Base-by-base conservation (phyloP, 1,140 invertebrate genomes). In the Battus philenor region DNA sequence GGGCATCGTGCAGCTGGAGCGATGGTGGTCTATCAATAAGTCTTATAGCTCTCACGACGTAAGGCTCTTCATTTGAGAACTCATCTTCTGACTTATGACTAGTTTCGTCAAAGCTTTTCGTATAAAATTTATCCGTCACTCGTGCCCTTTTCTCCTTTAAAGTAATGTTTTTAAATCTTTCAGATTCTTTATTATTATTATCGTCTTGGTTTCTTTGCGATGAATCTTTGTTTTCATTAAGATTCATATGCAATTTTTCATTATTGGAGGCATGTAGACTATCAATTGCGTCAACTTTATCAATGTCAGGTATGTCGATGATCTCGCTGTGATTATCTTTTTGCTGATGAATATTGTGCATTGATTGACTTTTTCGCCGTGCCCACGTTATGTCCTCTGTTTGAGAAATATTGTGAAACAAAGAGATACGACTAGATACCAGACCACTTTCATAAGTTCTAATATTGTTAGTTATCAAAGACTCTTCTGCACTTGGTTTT, bases 401-500 rank as follows among this genome's bases (percentile, higher is more conserved):
- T 44, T 74, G 56, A 7, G 78, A 71, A 54, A 81, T 70, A 17
- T 54, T 77, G 51, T 82, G 78, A 22, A 81, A 85, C 33, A 82
- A 59, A 43, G 75, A 78, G 63, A 85, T 82, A 8, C 81, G 69
- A 81, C 77, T 85, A 60, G 76, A 85, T 9, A 85, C 81, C 53
- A 85, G 56, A 43, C 81, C 81, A 55, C 54, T 81, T 32, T 79
- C 78, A 18, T 63, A 63, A 41, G 49, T 66, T 13, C 55, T 54
- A 36, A 51, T 50, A 17, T 38, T 50, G 2, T 32, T 34, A 22
- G 61, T 52, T 32, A 47, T 44, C 13, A 52, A 48, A 39, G 64
- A 51, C 32, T 71, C 52, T 20, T 50, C 66, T 45, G 38, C 31
- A 32, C 45, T 57, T 34, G 71, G 56, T 48, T 69, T 74, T 26